Evolutionary conservation across 64 coral and sea anemone species (phyloP).

Genomic region (Porites australiensis): DNA sequence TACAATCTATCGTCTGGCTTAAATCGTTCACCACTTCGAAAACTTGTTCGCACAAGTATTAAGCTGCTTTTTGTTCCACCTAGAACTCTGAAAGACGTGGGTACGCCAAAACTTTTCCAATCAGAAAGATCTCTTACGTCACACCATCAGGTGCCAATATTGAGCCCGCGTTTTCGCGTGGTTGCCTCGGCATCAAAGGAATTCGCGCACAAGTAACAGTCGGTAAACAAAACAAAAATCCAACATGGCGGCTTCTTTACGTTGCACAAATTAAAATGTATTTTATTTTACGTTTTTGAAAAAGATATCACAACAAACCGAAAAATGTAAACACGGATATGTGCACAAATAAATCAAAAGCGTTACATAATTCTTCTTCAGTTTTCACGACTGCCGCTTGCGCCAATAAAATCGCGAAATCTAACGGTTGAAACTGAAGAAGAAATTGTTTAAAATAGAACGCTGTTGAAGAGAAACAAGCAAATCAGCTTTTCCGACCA

Average conservation of each 20-base stretch:
- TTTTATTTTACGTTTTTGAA: no score
- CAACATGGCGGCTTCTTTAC: slow-evolving; percentile 6
- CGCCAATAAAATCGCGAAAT: not conserved
- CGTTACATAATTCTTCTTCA: no score
- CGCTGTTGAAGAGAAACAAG: not conserved
- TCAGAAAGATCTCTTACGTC: not conserved
- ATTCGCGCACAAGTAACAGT: not conserved
- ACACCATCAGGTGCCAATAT: not conserved
- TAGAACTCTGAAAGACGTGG: no score
- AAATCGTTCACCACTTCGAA: no score
- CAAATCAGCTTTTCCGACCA: not conserved
- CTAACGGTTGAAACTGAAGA: not conserved
- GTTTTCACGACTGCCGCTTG: not conserved
- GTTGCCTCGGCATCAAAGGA: slow-evolving; percentile 45
- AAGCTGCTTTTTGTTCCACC: no score
- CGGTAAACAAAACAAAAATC: not conserved
- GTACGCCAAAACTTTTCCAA: no score
- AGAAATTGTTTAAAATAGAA: not conserved
- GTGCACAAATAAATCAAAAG: no score
- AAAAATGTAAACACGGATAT: no score
- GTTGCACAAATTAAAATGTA: not conserved
- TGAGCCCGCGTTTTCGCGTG: slow-evolving; percentile 33
- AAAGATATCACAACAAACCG: no score
- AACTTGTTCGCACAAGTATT: no score
- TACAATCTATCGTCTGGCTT: no score